Evolutionary conservation across 2,797 vertebrate genomes (phyloP).

Genomic region (Carcharodon carcharias): DNA sequence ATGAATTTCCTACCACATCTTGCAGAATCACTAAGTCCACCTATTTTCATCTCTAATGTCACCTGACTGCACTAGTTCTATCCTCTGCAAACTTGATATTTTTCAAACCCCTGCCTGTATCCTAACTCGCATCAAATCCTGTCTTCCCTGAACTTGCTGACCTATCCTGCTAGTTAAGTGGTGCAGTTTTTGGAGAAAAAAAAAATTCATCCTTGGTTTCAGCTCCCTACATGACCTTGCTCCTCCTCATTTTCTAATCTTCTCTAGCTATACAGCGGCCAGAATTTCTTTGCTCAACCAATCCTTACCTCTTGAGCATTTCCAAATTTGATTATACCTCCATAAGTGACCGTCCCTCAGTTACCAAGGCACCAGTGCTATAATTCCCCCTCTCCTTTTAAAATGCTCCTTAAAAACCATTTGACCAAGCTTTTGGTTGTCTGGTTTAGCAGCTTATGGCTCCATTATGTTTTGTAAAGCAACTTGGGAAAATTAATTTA

Average conservation of each 20-base stretch:
- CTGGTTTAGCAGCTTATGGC: background rate
- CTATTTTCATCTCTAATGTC: background rate
- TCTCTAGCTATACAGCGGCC: too few species aligned
- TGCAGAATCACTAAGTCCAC: background rate
- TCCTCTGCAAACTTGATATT: background rate
- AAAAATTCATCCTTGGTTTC: background rate
- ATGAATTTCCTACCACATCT: background rate
- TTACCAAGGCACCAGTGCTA: too few species aligned
- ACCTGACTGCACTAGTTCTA: background rate
- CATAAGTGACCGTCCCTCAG: too few species aligned
- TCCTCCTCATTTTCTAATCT: background rate
- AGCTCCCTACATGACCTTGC: background rate
- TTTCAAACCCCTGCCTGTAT: background rate
- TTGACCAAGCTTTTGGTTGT: background rate
- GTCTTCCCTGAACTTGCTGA: background rate
- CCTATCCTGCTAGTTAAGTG: background rate
- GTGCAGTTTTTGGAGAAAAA: background rate
- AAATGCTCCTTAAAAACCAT: background rate
- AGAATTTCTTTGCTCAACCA: background rate
- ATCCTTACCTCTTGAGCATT: background rate
- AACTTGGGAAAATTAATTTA: background rate
- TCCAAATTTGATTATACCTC: background rate
- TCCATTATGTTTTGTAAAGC: background rate
- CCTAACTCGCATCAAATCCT: background rate
- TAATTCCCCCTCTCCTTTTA: background rate